A percentile compares a stretch with the other conserved stretches of the same genome.
phyloP scores from a whole-genome alignment of 2,888 invertebrate species.

The Meganola albula region DNA sequence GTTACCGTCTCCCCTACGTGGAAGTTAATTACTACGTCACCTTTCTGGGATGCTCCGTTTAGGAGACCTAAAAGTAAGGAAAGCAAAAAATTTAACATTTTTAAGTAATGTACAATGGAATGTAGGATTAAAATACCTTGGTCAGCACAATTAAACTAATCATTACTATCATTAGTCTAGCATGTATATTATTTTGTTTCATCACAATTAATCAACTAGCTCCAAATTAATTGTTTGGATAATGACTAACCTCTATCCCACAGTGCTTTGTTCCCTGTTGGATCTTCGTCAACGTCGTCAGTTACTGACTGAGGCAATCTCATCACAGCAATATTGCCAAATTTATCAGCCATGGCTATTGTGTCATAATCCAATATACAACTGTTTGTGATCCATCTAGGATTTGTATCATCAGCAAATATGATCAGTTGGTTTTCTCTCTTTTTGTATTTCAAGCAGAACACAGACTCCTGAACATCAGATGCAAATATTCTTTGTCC shows the following conservation, averaged over 20 bases:
- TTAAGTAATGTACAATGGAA: neutral
- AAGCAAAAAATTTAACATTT: neutral
- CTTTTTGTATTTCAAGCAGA: constrained; percentile 95
- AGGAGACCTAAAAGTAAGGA: constrained; percentile 83
- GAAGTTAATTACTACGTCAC: constrained; percentile 94
- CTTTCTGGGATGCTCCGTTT: constrained; percentile 98
- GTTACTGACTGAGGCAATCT: constrained; percentile 93
- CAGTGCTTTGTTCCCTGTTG: constrained; percentile 97
- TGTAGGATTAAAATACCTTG: neutral
- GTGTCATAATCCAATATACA: constrained; percentile 97
- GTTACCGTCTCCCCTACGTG: constrained; percentile 97
- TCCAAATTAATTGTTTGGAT: neutral
- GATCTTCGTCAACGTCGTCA: constrained; percentile 99
- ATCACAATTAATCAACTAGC: constrained; percentile 38
- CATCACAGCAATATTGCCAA: constrained; percentile 96
- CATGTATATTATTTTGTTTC: constrained; percentile 70
- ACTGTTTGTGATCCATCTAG: constrained; percentile 95
- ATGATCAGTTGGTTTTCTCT: constrained; percentile 98
- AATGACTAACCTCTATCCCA: constrained; percentile 87
- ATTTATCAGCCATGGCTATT: constrained; percentile 97
- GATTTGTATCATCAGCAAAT: constrained; percentile 98
- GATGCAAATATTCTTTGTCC: constrained; percentile 96
- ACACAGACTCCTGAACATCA: constrained; percentile 98
- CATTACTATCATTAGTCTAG: constrained; percentile 76
- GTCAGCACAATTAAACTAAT: constrained; percentile 55